phyloP scores from a whole-genome alignment of 2,113 vertebrate species.

The Daphoenositta chrysoptera region DNA sequence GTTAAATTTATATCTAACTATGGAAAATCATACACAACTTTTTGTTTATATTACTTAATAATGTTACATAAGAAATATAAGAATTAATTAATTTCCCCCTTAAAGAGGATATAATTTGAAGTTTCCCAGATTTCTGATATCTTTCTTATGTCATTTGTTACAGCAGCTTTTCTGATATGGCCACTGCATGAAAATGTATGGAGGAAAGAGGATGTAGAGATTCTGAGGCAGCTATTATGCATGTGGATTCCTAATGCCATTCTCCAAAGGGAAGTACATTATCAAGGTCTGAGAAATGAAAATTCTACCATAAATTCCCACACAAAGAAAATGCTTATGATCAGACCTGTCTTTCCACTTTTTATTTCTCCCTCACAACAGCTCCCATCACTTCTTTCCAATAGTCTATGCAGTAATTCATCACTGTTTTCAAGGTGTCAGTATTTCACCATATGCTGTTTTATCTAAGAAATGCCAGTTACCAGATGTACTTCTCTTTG shows the following conservation, averaged over 20 bases:
- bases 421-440: background rate
- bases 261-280: background rate
- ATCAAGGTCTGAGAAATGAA: background rate
- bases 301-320: background rate
- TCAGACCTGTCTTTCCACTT: background rate
- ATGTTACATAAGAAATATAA: background rate
- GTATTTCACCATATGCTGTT: background rate
- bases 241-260: background rate
- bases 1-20: background rate
- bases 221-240: background rate
- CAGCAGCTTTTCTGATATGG: background rate
- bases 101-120: background rate
- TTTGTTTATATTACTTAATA: background rate
- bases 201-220: background rate
- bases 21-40: background rate
- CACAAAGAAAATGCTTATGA: background rate
- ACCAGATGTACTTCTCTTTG: background rate
- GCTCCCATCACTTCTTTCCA: background rate
- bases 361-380: background rate
- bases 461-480: background rate
- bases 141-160: background rate
- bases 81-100: background rate
- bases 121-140: background rate
- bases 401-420: background rate
- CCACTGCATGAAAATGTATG: background rate